Evolutionary conservation across 2,888 invertebrate genomes (phyloP).

Genomic region (Prenolepis imparis): DNA sequence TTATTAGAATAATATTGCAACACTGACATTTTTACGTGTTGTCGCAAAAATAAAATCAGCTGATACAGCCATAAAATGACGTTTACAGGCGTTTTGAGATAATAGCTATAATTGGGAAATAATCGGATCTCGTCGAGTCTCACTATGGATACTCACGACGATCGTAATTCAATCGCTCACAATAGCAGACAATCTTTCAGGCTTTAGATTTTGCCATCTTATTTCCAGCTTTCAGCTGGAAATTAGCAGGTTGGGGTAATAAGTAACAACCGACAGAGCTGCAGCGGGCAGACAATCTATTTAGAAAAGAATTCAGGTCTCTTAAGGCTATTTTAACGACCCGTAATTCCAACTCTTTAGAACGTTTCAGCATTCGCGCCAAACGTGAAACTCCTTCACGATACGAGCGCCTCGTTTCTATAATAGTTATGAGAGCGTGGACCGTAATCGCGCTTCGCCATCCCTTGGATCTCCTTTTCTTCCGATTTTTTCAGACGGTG

Average conservation of each 20-base stretch:
- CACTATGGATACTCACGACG: neutral
- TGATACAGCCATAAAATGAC: neutral
- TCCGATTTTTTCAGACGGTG: neutral
- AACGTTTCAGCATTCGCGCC: constrained; percentile 68
- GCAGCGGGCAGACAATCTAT: constrained; percentile 79
- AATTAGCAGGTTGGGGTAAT: constrained; percentile 83
- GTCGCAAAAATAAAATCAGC: neutral
- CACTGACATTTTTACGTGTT: neutral
- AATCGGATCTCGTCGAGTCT: neutral
- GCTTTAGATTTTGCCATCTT: constrained; percentile 59
- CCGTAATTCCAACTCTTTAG: constrained; percentile 75
- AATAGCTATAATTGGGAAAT: neutral
- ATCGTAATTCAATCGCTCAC: constrained; percentile 74
- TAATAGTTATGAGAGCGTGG: constrained; percentile 71
- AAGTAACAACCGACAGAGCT: constrained; percentile 76
- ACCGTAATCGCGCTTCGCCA: constrained; percentile 70
- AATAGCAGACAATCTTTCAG: constrained; percentile 75
- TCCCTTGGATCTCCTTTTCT: constrained; percentile 59
- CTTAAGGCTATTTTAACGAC: constrained; percentile 80
- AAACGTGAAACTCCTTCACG: constrained; percentile 72
- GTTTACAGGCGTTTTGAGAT: neutral
- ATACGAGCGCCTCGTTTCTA: constrained; percentile 68
- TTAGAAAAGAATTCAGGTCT: constrained; percentile 82
- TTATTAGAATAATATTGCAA: neutral
- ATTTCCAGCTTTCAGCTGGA: constrained; percentile 67